phyloP scores from a whole-genome alignment of 2,113 vertebrate species.

The Cyrtonyx montezumae region DNA sequence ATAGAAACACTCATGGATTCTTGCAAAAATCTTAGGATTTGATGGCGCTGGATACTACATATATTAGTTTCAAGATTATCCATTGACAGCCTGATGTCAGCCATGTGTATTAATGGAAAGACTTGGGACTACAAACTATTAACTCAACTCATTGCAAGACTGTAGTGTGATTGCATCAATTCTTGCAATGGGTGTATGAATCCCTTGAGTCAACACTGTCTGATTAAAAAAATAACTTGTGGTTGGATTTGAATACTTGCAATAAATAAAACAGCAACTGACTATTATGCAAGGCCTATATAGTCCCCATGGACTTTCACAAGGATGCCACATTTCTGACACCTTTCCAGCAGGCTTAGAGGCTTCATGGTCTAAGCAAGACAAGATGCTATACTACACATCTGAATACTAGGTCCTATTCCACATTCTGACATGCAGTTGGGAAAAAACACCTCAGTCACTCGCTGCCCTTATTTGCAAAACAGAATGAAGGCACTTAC shows the following conservation, averaged over 20 bases:
- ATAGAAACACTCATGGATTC: background rate
- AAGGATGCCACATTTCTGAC: conserved; percentile 59
- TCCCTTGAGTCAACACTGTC: conserved; percentile 5
- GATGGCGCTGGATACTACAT: background rate
- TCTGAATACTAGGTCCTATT: background rate
- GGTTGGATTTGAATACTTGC: conserved; percentile 25
- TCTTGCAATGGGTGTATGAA: conserved; percentile 34
- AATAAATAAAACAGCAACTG: conserved; percentile 43
- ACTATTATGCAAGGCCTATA: conserved; percentile 45
- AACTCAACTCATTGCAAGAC: conserved; percentile 41
- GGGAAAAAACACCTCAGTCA: background rate
- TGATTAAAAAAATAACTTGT: conserved; percentile 37
- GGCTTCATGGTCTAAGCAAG: background rate
- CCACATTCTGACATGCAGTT: background rate
- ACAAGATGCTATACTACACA: background rate
- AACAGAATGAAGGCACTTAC: background rate
- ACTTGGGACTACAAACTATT: background rate
- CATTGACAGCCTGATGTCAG: background rate
- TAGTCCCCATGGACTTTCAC: conserved; percentile 41
- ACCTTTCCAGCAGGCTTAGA: conserved; percentile 47
- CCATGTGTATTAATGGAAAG: background rate
- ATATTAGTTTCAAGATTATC: background rate
- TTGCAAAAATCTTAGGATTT: background rate
- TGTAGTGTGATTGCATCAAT: conserved; percentile 30
- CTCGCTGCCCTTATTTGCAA: background rate